phyloP scores from a whole-genome alignment of 2,797 vertebrate genomes.

The Hephaestus fuliginosus region DNA sequence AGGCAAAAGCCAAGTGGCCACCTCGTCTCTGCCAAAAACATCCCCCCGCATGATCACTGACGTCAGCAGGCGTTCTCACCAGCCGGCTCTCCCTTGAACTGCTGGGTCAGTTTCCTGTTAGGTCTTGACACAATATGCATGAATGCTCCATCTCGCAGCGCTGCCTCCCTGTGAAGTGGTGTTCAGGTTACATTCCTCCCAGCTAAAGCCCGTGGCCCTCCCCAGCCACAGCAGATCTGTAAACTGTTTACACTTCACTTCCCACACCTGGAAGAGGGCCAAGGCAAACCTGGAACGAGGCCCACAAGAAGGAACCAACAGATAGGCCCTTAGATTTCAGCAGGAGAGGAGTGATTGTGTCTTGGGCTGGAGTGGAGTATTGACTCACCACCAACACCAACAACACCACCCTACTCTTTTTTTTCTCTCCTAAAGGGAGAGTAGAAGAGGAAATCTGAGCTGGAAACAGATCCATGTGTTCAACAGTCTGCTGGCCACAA shows the following conservation, averaged over 20 bases:
- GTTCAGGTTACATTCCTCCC: constrained; percentile 79
- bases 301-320: constrained; percentile 74
- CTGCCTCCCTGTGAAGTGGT: constrained; percentile 72
- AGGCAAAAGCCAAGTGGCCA: constrained; percentile 48
- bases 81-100: constrained; percentile 65
- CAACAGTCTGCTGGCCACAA: constrained; percentile 45
- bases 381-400: constrained; percentile 51
- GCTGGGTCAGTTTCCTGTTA: constrained; percentile 69
- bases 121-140: constrained; percentile 72
- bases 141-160: constrained; percentile 65
- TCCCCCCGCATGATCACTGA: constrained; percentile 45
- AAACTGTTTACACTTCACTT: constrained; percentile 84
- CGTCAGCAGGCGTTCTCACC: constrained; percentile 59
- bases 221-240: constrained; percentile 76
- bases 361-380: constrained; percentile 82
- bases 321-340: constrained; percentile 69
- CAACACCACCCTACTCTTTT: constrained; percentile 44
- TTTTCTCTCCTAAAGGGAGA: constrained; percentile 46
- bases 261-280: constrained; percentile 80
- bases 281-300: constrained; percentile 88
- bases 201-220: constrained; percentile 71
- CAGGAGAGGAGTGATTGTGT: constrained; percentile 74
- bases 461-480: constrained; percentile 64
- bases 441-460: constrained; percentile 53
- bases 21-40: constrained; percentile 36